phyloP scores from a whole-genome alignment of 92 coral and sea anemone species.

The Paramuricea clavata region DNA sequence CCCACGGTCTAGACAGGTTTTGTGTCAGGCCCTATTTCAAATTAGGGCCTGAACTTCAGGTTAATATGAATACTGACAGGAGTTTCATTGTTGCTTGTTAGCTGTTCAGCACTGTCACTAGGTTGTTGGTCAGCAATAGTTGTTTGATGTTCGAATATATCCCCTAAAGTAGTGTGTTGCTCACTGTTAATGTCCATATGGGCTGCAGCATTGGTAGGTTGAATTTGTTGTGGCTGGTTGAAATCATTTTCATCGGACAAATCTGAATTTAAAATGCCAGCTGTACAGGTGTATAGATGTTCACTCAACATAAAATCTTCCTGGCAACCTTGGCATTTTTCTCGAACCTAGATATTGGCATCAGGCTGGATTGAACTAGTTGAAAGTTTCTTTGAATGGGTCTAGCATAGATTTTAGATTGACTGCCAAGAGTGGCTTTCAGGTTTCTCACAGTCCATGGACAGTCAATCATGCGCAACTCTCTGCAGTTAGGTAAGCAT shows the following conservation, averaged over 20 bases:
- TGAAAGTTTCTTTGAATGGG: conserved; percentile 61
- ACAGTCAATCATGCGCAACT: conserved; percentile 40
- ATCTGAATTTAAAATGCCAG: conserved; percentile 34
- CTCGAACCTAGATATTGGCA: conserved; percentile 47
- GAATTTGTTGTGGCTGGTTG: not conserved
- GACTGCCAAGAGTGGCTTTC: conserved; percentile 60
- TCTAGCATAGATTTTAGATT: conserved; percentile 63
- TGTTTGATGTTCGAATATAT: not conserved
- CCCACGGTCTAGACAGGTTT: too few species aligned
- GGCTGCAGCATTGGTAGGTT: conserved; percentile 1
- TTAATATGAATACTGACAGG: not conserved
- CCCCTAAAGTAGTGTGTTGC: not conserved
- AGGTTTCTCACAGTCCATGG: conserved; percentile 64
- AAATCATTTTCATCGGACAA: not conserved
- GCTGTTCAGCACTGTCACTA: not conserved
- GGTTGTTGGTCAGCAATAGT: not conserved
- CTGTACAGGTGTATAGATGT: conserved; percentile 54
- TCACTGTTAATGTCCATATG: not conserved
- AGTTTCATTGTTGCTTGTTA: conserved; percentile 3
- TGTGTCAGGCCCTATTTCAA: too few species aligned
- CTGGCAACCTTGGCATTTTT: conserved; percentile 56
- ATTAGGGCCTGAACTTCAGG: too few species aligned
- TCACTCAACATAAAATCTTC: conserved; percentile 54
- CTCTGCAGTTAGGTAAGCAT: conserved; percentile 64
- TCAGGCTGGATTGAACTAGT: conserved; percentile 57